Evolutionary conservation across 2,797 vertebrate genomes (phyloP), one percentile per base, ranked within the genome.

Genomic region (Diglossa cyanea): DNA sequence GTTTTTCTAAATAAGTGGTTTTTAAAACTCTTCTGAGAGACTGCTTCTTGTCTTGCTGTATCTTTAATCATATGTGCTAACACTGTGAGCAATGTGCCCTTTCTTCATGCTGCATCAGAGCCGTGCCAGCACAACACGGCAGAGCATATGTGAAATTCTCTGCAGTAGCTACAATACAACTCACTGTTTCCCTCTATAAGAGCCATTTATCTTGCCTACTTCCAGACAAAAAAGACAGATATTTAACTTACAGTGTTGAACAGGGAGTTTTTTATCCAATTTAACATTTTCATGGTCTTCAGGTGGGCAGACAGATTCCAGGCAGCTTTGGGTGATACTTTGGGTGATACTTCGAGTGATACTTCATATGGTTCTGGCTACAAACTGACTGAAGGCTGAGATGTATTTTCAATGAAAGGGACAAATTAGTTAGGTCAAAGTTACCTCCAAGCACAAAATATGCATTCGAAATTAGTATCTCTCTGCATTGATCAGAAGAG

Each of bases 1-100:
- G 17, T 91, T 95, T 84, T 96, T 91, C 63, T 91, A 93, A 96
- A 96, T 91, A 97, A 97, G 95, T 70, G 84, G 44, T 35, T 94
- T 94, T 95, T 91, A 88, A 87, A 87, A 89, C 63, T 89, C 76
- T 73, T 47, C 28, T 94, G 83, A 89, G 33, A 47, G 60, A 83
- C 81, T 94, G 57, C 83, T 94, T 74, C 94, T 93, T 81, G 60
- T 70, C 84, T 89, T 58, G 30, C 72, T 73, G 23, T 79, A 84
- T 90, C 62, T 77, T 89, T 92, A 89, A 94, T 93, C 94, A 89
- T 61, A 74, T 76, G 55, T 93, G 35, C 67, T 80, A 68, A 68
- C 60, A 78, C 79, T 92, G 71, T 92, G 82, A 95, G 72, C 89
- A 90, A 40, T 39, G 78, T 71, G 86, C 78, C 83, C 25, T 80